Base-by-base conservation (phyloP, 2,113 vertebrate species). In the Megatriorchis doriae region DNA sequence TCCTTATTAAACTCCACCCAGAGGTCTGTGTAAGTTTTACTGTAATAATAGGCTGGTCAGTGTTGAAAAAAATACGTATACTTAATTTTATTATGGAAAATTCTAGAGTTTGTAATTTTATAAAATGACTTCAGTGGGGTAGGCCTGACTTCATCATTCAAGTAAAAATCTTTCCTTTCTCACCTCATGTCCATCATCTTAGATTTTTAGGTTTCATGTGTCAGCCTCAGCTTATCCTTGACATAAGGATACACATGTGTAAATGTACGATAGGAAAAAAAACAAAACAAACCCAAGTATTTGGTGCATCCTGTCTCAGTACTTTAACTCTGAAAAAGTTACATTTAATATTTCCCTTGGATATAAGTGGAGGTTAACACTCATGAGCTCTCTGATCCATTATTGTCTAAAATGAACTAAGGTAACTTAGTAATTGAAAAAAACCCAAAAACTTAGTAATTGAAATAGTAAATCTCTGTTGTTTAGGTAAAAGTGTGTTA, bases 1-100 rank as follows among this genome's bases (percentile, higher is more conserved):
- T 99, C 96, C 98, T 99, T 74, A 99, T 99, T 96, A 99, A 99
- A 84, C 98, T 99, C 53, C 99, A 99, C 92, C 98, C 99, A 47
- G 99, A 99, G 73, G 99, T 99, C 86, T 99, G 99, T 97, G 99
- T 99, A 96, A 88, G 98, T 98, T 85, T 91, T 80, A 32, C 17
- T 68, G 29, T 45, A 8, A 19, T 47, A 32, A 40, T 43, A 40
- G 14, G 25, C 40, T 80, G 63, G 13, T 61, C 62, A 53, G 32
- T 55, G 13, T 86, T 90, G 36, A 82, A 87, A 82, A 55, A 83
- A 83, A 31, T 0, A 18, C 0, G 1, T 29, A 1, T 47, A 14
- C 9, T 48, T 66, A 25, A 34, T 81, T 86, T 73, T 55, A 34
- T 91, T 45, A 10, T 25, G 22, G 74, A 47, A 3, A 9, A 81